These are phyloP conservation scores for Pseudochirops corinnae DNA, from an alignment of 2,797 vertebrate species.

Conservation along the genomic window DNA sequence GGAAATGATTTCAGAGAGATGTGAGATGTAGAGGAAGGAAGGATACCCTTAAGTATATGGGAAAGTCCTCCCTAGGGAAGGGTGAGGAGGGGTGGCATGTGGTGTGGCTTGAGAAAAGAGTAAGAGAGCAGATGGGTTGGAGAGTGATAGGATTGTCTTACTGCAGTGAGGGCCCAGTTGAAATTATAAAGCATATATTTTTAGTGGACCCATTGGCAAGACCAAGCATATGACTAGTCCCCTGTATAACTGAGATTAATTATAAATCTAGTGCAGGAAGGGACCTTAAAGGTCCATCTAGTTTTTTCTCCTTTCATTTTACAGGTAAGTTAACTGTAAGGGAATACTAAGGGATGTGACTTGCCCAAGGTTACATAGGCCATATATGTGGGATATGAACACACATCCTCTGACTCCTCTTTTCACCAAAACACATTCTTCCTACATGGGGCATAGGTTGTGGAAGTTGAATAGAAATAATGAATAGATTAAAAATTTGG, in stretches of 20 bases:
- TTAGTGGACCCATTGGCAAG: not conserved
- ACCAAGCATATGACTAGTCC: not conserved
- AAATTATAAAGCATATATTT: not conserved
- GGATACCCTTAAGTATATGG: not conserved
- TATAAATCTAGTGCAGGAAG: not conserved
- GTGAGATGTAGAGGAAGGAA: not conserved
- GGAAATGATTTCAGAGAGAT: not conserved
- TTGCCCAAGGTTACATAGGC: not conserved
- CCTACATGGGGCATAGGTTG: not conserved
- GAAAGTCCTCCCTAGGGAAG: not conserved
- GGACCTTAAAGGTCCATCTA: not conserved
- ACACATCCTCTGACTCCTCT: not conserved
- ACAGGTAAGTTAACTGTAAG: not conserved
- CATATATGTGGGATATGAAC: not conserved
- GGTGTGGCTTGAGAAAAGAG: not conserved
- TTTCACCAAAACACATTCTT: not conserved
- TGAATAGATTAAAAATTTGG: not conserved
- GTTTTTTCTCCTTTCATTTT: not conserved
- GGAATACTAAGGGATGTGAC: not conserved
- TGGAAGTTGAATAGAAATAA: not conserved
- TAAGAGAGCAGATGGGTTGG: not conserved
- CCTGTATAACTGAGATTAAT: not conserved
- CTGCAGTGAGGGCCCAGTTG: not conserved
- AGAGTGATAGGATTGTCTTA: not conserved
- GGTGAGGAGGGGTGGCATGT: not conserved